Evolutionary conservation across 2,797 vertebrate species (phyloP), one percentile per base, ranked within the genome.

Genomic region (Poliocrania exsul): DNA sequence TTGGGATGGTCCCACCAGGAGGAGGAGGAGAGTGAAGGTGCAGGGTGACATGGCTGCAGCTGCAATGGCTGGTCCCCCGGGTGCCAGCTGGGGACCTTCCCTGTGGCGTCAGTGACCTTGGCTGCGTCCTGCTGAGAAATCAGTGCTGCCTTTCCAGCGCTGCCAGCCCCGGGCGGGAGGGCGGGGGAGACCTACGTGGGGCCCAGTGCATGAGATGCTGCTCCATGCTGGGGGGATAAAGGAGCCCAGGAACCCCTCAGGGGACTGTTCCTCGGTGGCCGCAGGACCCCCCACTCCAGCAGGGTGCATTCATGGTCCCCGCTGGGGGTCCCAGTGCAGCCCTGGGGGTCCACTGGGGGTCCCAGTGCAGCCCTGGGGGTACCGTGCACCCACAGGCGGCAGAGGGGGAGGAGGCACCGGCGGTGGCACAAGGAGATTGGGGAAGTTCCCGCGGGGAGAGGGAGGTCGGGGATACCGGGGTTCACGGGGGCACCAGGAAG

Each of bases 181-280:
- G 25, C 20, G 11, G 21, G 26, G 16, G 25, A 4, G 9, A 35
- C 11, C 2, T 1, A 0, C 0, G 5, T 3, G 4, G 31, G 3
- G 24, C 24, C 13, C 24, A 21, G 61, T 16, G 4, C 25, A 11
- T 5, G 21, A 13, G 29, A 8, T 19, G 25, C 62, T 81, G 42
- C 44, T 72, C 33, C 50, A 6, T 33, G 25, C 38, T 20, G 23
- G 17, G 26, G 8, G 9, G 2, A 33, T 5, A 1, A 28, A 2
- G 13, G 61, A 58, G 31, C 7, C 29, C 53, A 2, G 29, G 33
- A 33, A 10, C 4, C 24, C 21, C 12, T 5, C 3, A 4, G 51
- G 17, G 15, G n/a, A 37, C 46, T 71, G 33, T 40, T 29, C 51
- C 31, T 60, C 9, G 9, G 33, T 19, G 25, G 19, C 37, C 37